Percentiles rank a stretch among this genome's conserved stretches.
Evolutionary conservation across 1,140 invertebrate species (phyloP).

Genomic region (Uloborus diversus): DNA sequence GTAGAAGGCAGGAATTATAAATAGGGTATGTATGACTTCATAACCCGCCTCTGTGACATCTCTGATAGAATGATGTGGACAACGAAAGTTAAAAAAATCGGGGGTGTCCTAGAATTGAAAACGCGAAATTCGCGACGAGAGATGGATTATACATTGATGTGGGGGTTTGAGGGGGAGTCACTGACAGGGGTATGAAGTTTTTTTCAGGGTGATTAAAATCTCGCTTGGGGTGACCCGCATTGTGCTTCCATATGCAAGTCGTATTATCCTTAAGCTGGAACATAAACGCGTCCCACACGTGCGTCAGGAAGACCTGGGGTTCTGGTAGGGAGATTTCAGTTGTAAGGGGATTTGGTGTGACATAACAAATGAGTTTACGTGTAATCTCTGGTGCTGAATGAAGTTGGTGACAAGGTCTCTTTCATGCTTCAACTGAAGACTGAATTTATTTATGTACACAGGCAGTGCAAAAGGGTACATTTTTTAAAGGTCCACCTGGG

Average conservation of each 20-base stretch:
- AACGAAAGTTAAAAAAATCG: neutral
- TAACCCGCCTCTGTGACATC: neutral
- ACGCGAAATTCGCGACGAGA: neutral
- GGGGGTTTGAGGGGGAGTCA: neutral
- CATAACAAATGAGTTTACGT: conserved; percentile 50
- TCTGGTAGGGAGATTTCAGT: conserved; percentile 6
- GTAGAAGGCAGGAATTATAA: neutral
- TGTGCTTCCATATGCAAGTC: conserved; percentile 18
- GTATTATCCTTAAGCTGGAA: neutral
- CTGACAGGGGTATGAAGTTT: neutral
- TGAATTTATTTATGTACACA: conserved; percentile 50
- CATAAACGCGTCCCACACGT: conserved; percentile 9
- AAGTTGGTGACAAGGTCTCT: conserved; percentile 35
- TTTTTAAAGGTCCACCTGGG: conserved; percentile 25
- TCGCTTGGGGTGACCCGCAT: conserved; percentile 26
- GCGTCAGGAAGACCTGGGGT: neutral
- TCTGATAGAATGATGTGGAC: neutral
- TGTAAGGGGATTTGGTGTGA: conserved; percentile 6
- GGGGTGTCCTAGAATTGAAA: neutral
- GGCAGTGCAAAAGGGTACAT: neutral
- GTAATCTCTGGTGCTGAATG: conserved; percentile 48
- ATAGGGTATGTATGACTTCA: neutral
- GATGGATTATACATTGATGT: conserved; percentile 18
- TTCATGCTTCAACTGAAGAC: conserved; percentile 22
- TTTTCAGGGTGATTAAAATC: conserved; percentile 53